phyloP scores from a whole-genome alignment of 2,888 invertebrate genomes.

The Pharmacophagus antenor region DNA sequence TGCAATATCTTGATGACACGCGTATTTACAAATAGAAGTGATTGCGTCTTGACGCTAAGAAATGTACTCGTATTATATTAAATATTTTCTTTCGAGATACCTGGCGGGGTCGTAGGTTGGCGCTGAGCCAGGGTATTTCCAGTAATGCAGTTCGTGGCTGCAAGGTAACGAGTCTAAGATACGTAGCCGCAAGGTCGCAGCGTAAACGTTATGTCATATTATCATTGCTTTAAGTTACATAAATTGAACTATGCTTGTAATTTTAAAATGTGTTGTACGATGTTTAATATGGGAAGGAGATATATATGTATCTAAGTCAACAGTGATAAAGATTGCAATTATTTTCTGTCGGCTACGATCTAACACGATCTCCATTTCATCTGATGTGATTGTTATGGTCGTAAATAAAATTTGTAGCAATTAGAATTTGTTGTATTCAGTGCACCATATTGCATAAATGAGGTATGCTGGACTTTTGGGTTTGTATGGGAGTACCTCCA shows the following conservation, averaged over 20 bases:
- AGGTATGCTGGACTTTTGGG: too few relatives aligned
- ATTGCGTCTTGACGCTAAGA: conserved; percentile 22
- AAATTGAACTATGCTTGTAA: not conserved
- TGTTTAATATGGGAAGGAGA: not conserved
- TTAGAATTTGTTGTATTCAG: too few relatives aligned
- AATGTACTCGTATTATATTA: conserved; percentile 22
- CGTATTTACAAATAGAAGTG: conserved; percentile 28
- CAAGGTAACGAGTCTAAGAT: conserved; percentile 30
- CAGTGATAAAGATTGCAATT: too few relatives aligned
- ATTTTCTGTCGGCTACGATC: too few relatives aligned
- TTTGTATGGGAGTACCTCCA: too few relatives aligned
- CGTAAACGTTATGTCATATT: conserved; percentile 24
- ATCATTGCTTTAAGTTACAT: conserved; percentile 11
- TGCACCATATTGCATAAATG: too few relatives aligned
- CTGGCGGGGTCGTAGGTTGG: conserved; percentile 26
- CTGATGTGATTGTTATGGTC: too few relatives aligned
- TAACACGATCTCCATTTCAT: too few relatives aligned
- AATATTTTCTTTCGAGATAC: conserved; percentile 30
- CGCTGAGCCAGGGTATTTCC: conserved; percentile 24
- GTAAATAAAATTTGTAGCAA: too few relatives aligned
- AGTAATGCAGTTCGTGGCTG: conserved; percentile 30
- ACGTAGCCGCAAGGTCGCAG: conserved; percentile 14
- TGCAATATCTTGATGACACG: conserved; percentile 16
- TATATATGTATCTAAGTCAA: too few relatives aligned
- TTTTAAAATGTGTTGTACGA: not conserved